Evolutionary conservation across 2,888 invertebrate genomes (phyloP), one percentile per base, ranked within the genome.

Genomic region (Heteropelma amictum): DNA sequence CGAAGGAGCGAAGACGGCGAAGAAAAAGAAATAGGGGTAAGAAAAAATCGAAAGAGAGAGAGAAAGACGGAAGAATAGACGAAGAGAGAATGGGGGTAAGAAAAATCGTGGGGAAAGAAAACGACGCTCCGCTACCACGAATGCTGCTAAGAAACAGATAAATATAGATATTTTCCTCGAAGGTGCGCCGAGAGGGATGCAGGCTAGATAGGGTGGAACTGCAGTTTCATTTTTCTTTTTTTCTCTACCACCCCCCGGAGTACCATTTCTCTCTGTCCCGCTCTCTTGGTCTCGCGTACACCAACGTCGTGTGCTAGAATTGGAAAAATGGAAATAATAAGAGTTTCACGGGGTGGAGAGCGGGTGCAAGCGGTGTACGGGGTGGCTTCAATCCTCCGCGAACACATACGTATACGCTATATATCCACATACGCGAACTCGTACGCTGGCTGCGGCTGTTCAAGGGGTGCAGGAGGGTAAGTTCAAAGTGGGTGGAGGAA

Each of bases 281-380:
- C 72, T 33, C 49, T 17, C 42, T 38, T 8, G 21, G 21, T 30
- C 49, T 21, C 28, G 21, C 64, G 21, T 51, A 45, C 49, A 40
- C 49, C 53, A 40, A 47, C 61, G 45, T 58, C 51, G 77, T 63
- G 73, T 72, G 58, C 64, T 65, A 70, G 87, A 88, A 88, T 87
- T 86, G 87, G 85, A 88, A 87, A 88, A 88, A 87, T 87, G 87
- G 84, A 88, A 88, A 88, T 87, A 88, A 88, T 87, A 87, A 87
- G 86, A 86, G 84, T 84, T 82, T 75, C 76, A 72, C 69, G 75
- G 77, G 76, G 75, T 54, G 77, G 70, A 63, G 74, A 69, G n/a
- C n/a, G 75, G 76, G 70, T 51, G 76, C 56, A 54, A 72, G 77
- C 51, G 72, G 78, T n/a, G n/a, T 63, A 60, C 71, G 74, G 77